Conservation (phyloP, 2,888 invertebrate genomes). For the Lingula anatina region DNA sequence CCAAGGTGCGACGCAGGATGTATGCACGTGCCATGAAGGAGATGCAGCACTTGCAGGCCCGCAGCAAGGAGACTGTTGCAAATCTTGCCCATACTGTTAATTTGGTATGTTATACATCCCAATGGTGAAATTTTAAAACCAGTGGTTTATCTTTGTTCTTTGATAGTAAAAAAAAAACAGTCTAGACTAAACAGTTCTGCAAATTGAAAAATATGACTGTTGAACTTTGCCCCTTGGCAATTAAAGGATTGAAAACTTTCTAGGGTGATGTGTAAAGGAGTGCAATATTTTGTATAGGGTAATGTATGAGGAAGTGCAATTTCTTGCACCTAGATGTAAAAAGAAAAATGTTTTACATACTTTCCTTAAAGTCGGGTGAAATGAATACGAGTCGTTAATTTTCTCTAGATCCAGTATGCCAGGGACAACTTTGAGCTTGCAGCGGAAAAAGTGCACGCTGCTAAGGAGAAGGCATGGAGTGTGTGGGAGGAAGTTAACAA, state of each 20-base stretch:
- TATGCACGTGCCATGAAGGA: conserved; percentile 35
- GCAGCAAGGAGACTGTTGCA: conserved; percentile 32
- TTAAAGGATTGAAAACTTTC: background rate
- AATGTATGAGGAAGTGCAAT: no score
- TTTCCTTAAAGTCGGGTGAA: no score
- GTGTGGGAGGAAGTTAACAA: conserved; percentile 30
- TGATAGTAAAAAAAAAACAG: background rate
- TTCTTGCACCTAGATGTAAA: no score
- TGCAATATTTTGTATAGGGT: no score
- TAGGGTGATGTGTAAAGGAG: background rate
- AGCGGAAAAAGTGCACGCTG: conserved; percentile 17
- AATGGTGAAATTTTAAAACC: background rate
- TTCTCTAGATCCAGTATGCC: conserved; percentile 35
- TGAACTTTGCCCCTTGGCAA: background rate
- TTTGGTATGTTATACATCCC: conserved; percentile 22
- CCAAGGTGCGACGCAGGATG: conserved; percentile 34
- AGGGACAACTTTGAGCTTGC: conserved; percentile 25
- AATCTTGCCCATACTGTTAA: conserved; percentile 36
- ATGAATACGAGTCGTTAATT: no score
- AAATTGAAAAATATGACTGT: background rate
- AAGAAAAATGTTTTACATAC: no score
- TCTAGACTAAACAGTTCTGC: no score
- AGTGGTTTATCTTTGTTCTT: background rate
- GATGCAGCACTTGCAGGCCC: conserved; percentile 23
- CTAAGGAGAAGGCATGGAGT: conserved; percentile 17